A percentile compares a stretch with the other conserved stretches of the same genome.
Evolutionary conservation across 2,888 invertebrate species (phyloP).

Genomic region (Ormyrus thymus): DNA sequence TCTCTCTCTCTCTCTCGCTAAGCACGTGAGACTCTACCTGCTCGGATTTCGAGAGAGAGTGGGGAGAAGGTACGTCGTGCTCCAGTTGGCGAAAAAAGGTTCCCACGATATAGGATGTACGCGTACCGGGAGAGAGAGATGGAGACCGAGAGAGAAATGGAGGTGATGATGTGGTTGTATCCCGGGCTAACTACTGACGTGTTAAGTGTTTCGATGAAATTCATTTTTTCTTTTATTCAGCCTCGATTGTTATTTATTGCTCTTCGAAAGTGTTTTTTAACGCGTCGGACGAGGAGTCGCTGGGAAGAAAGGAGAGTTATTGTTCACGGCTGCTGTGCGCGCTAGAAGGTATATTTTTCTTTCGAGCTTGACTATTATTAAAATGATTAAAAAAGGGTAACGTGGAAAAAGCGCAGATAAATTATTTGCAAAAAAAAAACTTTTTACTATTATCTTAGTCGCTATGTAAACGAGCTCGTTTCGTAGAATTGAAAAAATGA

Average conservation of each 20-base stretch:
- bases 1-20: constrained; percentile 6
- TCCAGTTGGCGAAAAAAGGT: constrained; percentile 73
- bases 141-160: constrained; percentile 17
- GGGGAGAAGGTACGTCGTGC: constrained; percentile 58
- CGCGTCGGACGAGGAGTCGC: neutral
- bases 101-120: constrained; percentile 72
- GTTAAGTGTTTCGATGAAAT: too few relatives aligned
- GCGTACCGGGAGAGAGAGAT: neutral
- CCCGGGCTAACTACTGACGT: too few relatives aligned
- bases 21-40: constrained; percentile 69
- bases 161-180: neutral
- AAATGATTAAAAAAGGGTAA: too few relatives aligned
- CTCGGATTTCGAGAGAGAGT: constrained; percentile 61
- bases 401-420: neutral
- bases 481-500: neutral
- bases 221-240: too few relatives aligned
- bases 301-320: neutral
- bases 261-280: neutral
- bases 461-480: too few relatives aligned
- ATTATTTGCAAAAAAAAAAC: neutral
- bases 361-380: too few relatives aligned
- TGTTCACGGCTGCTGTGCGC: too few relatives aligned
- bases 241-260: too few relatives aligned
- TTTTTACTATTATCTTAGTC: neutral
- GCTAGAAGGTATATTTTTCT: too few relatives aligned